Conservation (phyloP, 1,140 invertebrate genomes). For the Calosoma granatense region DNA sequence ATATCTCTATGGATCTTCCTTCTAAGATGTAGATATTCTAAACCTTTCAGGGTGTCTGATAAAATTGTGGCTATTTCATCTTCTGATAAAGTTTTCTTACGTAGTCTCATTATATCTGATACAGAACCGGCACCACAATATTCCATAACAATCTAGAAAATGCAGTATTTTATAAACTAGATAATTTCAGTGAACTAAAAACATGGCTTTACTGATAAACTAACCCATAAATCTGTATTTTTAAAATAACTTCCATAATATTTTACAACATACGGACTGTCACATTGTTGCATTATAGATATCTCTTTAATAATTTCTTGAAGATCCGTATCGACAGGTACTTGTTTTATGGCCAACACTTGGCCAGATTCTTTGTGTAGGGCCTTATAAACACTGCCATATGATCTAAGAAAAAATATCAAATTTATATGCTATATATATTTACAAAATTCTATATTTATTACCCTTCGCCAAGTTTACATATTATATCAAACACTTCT, state of each 20-base stretch:
- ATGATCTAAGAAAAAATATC: conserved; percentile 40
- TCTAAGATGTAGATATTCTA: conserved; percentile 88
- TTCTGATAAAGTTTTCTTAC: conserved; percentile 89
- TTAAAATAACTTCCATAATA: conserved; percentile 99
- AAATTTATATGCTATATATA: conserved; percentile 12
- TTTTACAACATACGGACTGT: conserved; percentile 93
- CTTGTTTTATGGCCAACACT: conserved; percentile 94
- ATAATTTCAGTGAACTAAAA: too few relatives aligned
- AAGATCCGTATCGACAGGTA: conserved; percentile 93
- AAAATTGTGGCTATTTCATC: conserved; percentile 92
- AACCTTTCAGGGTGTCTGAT: conserved; percentile 86
- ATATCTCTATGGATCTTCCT: conserved; percentile 92
- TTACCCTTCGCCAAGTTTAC: conserved; percentile 89
- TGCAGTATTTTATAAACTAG: too few relatives aligned
- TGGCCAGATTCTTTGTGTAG: conserved; percentile 92
- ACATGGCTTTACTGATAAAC: too few relatives aligned
- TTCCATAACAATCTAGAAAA: conserved; percentile 95
- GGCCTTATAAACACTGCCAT: conserved; percentile 84
- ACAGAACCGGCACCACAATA: conserved; percentile 97
- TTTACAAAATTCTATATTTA: conserved; percentile 19
- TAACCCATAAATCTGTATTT: conserved; percentile 92
- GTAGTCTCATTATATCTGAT: conserved; percentile 93
- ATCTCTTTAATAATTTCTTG: conserved; percentile 99
- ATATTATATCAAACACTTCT: conserved; percentile 96
- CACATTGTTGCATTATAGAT: conserved; percentile 98